Percentiles rank a stretch among this genome's conserved stretches.
Evolutionary conservation across 2,113 vertebrate species (phyloP).

Genomic region (Cochlearius cochlearius): DNA sequence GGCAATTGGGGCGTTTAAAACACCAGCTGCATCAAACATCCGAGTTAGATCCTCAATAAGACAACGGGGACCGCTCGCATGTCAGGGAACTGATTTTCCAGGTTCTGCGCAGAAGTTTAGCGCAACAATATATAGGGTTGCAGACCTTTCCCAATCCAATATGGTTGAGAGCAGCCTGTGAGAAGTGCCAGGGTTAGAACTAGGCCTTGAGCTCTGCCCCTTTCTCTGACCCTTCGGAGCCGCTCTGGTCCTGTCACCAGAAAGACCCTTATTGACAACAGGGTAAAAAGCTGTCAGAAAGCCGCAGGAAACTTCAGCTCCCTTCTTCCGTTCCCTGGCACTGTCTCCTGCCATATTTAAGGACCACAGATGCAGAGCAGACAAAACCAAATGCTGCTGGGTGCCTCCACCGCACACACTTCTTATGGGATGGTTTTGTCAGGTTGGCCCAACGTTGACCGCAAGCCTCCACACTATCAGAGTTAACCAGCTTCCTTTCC

Average conservation of each 20-base stretch:
- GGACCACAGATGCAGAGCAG: not conserved
- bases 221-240: not conserved
- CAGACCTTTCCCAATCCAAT: not conserved
- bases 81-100: not conserved
- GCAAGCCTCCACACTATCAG: not conserved
- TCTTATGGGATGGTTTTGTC: not conserved
- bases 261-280: not conserved
- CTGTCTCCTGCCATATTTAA: not conserved
- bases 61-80: rapidly evolving
- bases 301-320: not conserved
- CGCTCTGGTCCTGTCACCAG: not conserved
- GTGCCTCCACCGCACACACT: not conserved
- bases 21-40: rapidly evolving
- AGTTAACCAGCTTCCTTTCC: not conserved
- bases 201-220: not conserved
- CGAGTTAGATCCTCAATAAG: not conserved
- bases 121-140: rapidly evolving
- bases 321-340: not conserved
- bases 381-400: not conserved
- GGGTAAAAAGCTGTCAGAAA: not conserved
- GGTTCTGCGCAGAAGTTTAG: not conserved
- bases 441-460: rapidly evolving
- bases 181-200: not conserved
- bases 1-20: not conserved
- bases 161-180: rapidly evolving